Conservation (phyloP, 92 coral and sea anemone species). For the Phymanthus crucifer region DNA sequence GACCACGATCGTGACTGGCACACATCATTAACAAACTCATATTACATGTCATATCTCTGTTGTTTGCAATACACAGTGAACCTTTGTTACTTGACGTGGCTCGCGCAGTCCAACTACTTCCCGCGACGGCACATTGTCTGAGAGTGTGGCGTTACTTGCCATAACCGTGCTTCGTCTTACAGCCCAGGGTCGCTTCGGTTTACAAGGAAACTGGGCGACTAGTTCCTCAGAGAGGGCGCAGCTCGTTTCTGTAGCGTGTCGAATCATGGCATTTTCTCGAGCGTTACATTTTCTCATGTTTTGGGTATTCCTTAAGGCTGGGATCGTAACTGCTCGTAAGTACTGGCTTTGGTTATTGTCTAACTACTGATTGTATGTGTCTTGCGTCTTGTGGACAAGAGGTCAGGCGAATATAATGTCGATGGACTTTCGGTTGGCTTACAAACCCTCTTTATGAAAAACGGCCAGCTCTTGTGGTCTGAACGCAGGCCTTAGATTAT, state of each 20-base stretch:
- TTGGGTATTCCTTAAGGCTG: conserved; percentile 18
- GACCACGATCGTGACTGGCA: conserved; percentile 1
- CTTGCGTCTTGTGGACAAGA: conserved; percentile 14
- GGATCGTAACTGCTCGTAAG: conserved; percentile 28
- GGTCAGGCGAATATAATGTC: conserved; percentile 30
- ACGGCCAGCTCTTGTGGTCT: no score
- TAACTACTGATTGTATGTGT: conserved; percentile 4
- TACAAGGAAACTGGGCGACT: conserved; percentile 15
- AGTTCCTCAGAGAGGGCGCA: conserved; percentile 9
- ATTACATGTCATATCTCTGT: conserved; percentile 25
- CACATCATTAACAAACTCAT: conserved; percentile 16
- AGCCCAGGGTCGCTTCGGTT: conserved; percentile 31
- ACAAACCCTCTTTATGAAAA: conserved; percentile 20
- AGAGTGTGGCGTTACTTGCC: conserved; percentile 33
- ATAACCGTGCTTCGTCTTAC: conserved; percentile 16
- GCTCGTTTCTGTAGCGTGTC: conserved; percentile 23
- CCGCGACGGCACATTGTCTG: conserved; percentile 26
- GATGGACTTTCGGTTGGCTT: not conserved
- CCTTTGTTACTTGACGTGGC: conserved; percentile 26
- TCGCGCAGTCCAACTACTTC: not conserved
- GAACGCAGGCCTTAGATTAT: not conserved
- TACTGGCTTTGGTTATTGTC: not conserved
- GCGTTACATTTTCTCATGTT: conserved; percentile 16
- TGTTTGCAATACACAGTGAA: conserved; percentile 22
- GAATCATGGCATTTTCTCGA: conserved; percentile 26